phyloP scores from a whole-genome alignment of 2,888 invertebrate species.

The Dasypolia templi region DNA sequence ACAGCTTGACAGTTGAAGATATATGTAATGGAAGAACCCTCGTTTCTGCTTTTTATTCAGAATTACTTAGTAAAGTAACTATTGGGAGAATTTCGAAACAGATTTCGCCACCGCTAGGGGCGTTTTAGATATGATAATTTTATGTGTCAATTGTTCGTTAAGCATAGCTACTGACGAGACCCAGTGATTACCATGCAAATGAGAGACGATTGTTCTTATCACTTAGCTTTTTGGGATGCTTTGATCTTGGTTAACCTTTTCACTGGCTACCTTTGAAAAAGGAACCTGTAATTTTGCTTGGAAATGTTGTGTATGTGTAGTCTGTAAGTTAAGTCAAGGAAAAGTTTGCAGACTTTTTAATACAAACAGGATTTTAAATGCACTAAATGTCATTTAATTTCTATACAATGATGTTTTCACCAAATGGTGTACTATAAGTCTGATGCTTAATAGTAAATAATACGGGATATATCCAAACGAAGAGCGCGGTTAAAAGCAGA shows the following conservation, averaged over 20 bases:
- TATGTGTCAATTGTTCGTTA: conserved; percentile 40
- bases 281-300: conserved; percentile 20
- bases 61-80: conserved; percentile 12
- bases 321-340: too few species aligned
- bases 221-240: conserved; percentile 12
- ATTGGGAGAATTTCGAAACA: neutral
- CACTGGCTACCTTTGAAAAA: neutral
- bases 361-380: neutral
- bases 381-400: neutral
- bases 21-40: too few species aligned
- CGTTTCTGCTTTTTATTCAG: neutral
- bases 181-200: conserved; percentile 54
- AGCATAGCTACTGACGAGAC: conserved; percentile 23
- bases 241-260: conserved; percentile 11
- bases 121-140: conserved; percentile 24
- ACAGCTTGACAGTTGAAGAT: too few species aligned
- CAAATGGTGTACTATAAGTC: too few species aligned
- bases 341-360: neutral
- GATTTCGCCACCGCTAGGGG: neutral
- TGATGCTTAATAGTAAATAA: too few species aligned
- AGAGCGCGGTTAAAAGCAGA: too few species aligned
- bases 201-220: conserved; percentile 25
- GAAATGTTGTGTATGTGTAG: neutral
- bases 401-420: neutral
- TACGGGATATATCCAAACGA: too few species aligned